Conservation (phyloP, 2,888 invertebrate species). For the Phengaris arion region DNA sequence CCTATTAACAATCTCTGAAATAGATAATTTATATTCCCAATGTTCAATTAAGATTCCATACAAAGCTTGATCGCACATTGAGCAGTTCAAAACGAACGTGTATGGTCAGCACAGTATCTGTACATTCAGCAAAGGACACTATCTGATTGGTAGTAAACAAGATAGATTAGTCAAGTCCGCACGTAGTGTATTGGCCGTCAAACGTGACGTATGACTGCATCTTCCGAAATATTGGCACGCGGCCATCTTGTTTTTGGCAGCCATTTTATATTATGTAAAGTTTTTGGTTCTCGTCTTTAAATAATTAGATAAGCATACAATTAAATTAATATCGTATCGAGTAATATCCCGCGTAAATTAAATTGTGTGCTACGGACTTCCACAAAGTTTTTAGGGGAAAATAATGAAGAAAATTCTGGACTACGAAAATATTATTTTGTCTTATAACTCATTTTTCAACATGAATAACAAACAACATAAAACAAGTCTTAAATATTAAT, state of each 20-base stretch:
- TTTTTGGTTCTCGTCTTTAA: background rate
- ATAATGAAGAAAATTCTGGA: background rate
- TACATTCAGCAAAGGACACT: background rate
- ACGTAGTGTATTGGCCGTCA: conserved; percentile 75
- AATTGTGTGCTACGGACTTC: no score
- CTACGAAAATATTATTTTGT: background rate
- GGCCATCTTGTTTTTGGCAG: conserved; percentile 11
- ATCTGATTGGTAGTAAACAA: conserved; percentile 3
- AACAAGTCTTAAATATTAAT: conserved; percentile 10
- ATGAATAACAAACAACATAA: background rate
- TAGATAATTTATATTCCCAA: no score
- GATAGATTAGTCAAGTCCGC: conserved; percentile 38
- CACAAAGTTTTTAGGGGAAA: background rate
- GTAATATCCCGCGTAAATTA: no score
- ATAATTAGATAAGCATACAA: background rate
- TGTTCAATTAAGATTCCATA: no score
- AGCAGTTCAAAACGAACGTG: no score
- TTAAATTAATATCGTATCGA: no score
- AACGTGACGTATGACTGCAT: conserved; percentile 66
- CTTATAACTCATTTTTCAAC: background rate
- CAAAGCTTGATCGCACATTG: no score
- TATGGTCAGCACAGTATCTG: no score
- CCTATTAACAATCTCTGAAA: no score
- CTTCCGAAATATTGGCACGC: background rate
- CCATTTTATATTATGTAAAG: background rate